Evolutionary conservation across 2,113 vertebrate species (phyloP).

Genomic region (Rhinopomastus cyanomelas): DNA sequence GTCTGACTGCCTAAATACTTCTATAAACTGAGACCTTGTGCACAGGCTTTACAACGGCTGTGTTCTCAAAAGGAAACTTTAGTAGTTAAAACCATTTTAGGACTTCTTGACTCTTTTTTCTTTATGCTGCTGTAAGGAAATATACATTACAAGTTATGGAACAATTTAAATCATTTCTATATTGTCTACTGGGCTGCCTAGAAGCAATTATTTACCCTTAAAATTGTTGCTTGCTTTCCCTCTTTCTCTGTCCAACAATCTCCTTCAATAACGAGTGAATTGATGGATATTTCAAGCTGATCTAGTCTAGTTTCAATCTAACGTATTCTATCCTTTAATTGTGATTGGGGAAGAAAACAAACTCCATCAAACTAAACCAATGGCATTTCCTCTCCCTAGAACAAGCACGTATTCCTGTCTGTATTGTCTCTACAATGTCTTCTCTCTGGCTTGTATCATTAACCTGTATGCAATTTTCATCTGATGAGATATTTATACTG

Average conservation of each 20-base stretch:
- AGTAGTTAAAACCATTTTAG: neutral
- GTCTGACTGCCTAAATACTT: neutral
- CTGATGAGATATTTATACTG: neutral
- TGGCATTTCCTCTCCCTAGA: neutral
- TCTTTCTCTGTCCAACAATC: neutral
- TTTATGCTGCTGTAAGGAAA: neutral
- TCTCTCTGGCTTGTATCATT: neutral
- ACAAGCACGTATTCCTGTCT: neutral
- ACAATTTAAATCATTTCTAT: neutral
- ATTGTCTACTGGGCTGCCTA: neutral
- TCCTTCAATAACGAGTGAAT: neutral
- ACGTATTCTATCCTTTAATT: neutral
- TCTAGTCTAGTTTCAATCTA: neutral
- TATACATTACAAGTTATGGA: neutral
- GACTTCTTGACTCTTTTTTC: neutral
- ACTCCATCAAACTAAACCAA: neutral
- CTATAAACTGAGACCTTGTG: neutral
- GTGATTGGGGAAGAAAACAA: neutral
- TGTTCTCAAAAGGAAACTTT: neutral
- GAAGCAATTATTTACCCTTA: neutral
- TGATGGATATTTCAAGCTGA: neutral
- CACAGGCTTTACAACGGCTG: neutral
- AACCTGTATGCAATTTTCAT: neutral
- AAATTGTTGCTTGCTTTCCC: neutral
- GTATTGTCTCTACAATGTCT: neutral